Evolutionary conservation across 1,140 invertebrate species (phyloP).

Genomic region (Andrena cerasifolii): DNA sequence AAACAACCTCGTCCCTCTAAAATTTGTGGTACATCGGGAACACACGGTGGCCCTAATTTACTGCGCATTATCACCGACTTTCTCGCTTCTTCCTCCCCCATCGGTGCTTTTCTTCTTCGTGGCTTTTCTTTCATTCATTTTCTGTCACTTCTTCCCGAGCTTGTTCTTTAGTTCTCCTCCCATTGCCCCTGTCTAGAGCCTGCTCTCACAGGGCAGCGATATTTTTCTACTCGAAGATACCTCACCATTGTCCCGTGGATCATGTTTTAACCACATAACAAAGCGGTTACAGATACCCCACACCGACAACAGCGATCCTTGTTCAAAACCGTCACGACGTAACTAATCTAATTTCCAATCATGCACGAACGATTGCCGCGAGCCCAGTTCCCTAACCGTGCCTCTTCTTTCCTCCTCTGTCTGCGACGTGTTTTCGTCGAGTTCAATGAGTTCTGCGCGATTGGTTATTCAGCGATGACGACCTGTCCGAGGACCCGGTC

Average conservation of each 20-base stretch:
- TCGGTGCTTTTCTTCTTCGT: constrained; percentile 8
- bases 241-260: neutral
- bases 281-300: constrained; percentile 24
- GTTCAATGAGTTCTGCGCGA: constrained; percentile 74
- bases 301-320: constrained; percentile 46
- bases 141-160: constrained; percentile 51
- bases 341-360: constrained; percentile 75
- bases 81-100: constrained; percentile 32
- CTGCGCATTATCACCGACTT: constrained; percentile 63
- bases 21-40: constrained; percentile 69
- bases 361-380: constrained; percentile 55
- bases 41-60: constrained; percentile 69
- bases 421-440: constrained; percentile 49
- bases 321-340: constrained; percentile 73
- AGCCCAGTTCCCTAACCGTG: constrained; percentile 6
- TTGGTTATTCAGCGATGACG: constrained; percentile 52
- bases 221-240: neutral
- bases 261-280: constrained; percentile 20
- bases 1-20: constrained; percentile 53
- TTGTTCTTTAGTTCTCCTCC: constrained; percentile 12
- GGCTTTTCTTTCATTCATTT: constrained; percentile 34
- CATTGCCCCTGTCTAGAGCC: no score
- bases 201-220: no score
- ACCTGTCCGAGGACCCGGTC: constrained; percentile 57
- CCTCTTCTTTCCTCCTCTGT: constrained; percentile 34